These are phyloP conservation scores for Drosophila leonis DNA, from an alignment of 2,888 invertebrate species.

Conservation along the genomic window DNA sequence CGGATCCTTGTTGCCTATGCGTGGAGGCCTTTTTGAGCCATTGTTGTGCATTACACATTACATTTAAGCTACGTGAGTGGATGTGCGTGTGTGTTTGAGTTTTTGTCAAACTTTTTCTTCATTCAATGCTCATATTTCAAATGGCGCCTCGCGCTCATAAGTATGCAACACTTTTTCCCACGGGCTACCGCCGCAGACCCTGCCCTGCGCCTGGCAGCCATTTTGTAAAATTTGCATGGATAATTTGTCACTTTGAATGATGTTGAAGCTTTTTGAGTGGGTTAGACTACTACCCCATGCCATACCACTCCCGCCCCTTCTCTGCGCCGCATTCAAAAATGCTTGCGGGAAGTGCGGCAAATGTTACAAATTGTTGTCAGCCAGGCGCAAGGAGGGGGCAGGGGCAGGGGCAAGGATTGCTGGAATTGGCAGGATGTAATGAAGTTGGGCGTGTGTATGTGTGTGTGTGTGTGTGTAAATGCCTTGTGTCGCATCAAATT, in stretches of 20 bases:
- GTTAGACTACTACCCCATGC: slow-evolving; percentile 48
- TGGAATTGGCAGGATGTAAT: slow-evolving; percentile 34
- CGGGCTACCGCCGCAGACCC: slow-evolving; percentile 36
- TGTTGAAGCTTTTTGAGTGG: slow-evolving; percentile 74
- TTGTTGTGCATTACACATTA: slow-evolving; percentile 48
- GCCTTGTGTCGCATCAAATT: slow-evolving; percentile 57
- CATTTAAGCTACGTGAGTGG: slow-evolving; percentile 7
- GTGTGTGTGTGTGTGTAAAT: slow-evolving; percentile 30
- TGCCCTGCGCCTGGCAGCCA: slow-evolving; percentile 37
- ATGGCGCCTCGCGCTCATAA: slow-evolving; percentile 66
- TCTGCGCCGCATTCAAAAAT: slow-evolving; percentile 50
- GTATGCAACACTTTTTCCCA: slow-evolving; percentile 77
- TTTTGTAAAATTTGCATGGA: slow-evolving; percentile 78
- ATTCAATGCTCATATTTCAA: slow-evolving; percentile 74
- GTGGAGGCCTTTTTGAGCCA: slow-evolving; percentile 26
- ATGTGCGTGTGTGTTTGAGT: slow-evolving; percentile 18
- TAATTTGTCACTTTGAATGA: slow-evolving; percentile 81
- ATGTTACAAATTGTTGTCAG: slow-evolving; percentile 79
- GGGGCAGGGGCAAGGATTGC: not conserved
- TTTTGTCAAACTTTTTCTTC: slow-evolving; percentile 66
- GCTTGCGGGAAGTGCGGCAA: slow-evolving; percentile 78
- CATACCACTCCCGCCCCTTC: not conserved
- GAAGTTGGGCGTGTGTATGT: slow-evolving; percentile 32
- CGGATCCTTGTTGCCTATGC: slow-evolving; percentile 16
- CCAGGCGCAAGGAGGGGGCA: not conserved